Evolutionary conservation across 1,140 invertebrate genomes (phyloP).

Genomic region (Tetragonula clypearis): DNA sequence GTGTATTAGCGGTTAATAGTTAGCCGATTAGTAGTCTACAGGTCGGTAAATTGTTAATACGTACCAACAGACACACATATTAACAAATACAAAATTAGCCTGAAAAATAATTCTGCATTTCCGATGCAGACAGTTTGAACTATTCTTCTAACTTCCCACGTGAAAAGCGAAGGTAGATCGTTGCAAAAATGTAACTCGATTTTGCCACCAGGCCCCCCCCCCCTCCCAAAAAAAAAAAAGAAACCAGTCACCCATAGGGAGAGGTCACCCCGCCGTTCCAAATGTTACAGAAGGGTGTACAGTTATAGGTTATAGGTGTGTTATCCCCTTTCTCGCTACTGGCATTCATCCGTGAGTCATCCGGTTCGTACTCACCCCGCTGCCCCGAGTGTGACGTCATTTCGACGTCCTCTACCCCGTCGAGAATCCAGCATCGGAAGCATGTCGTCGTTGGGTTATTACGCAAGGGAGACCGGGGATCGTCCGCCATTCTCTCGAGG

Average conservation of each 20-base stretch:
- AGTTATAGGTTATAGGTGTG: slow-evolving; percentile 59
- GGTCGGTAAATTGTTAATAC: too few relatives aligned
- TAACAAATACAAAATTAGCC: too few relatives aligned
- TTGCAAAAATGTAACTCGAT: background rate
- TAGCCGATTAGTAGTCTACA: too few relatives aligned
- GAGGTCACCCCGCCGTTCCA: background rate
- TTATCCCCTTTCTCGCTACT: slow-evolving; percentile 38
- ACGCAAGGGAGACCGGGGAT: slow-evolving; percentile 60
- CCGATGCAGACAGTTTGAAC: too few relatives aligned
- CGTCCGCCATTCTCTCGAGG: background rate
- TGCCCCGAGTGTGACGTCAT: slow-evolving; percentile 70
- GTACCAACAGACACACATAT: too few relatives aligned
- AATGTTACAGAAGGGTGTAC: slow-evolving; percentile 66
- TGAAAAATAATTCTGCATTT: too few relatives aligned
- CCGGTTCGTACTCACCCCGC: slow-evolving; percentile 52
- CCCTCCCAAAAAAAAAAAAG: background rate
- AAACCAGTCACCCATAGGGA: background rate
- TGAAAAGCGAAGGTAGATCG: too few relatives aligned
- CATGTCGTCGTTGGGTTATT: slow-evolving; percentile 70
- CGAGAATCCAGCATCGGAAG: slow-evolving; percentile 43
- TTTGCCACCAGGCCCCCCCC: background rate
- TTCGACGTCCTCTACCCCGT: slow-evolving; percentile 20
- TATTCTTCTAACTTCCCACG: background rate
- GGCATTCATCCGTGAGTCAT: slow-evolving; percentile 72
- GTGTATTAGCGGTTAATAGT: too few relatives aligned